Percentiles rank a stretch among this genome's conserved stretches.
phyloP scores from a whole-genome alignment of 2,797 vertebrate species.

The Ctenopoma multispine region DNA sequence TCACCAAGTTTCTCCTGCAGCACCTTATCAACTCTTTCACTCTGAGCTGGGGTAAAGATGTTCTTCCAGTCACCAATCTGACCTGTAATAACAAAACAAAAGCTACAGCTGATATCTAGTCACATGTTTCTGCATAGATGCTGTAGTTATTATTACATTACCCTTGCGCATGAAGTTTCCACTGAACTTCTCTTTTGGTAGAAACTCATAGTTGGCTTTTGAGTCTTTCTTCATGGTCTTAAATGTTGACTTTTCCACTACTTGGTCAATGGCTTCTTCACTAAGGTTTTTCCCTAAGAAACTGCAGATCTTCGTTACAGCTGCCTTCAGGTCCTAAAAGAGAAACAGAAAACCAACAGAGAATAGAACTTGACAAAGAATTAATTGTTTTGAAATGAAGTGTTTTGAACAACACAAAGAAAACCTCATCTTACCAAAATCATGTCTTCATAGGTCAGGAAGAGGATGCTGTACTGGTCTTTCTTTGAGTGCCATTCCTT shows the following conservation, averaged over 20 bases:
- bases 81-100: slow-evolving; percentile 34
- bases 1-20: slow-evolving; percentile 63
- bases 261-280: slow-evolving; percentile 35
- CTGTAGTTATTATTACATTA: slow-evolving; percentile 15
- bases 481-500: slow-evolving; percentile 58
- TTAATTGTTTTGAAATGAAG: no score
- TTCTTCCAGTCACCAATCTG: slow-evolving; percentile 78
- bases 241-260: slow-evolving; percentile 70
- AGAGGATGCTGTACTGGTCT: slow-evolving; percentile 76
- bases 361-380: background rate
- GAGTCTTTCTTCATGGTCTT: slow-evolving; percentile 72
- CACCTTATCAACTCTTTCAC: slow-evolving; percentile 66
- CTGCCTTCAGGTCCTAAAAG: slow-evolving; percentile 66
- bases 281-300: slow-evolving; percentile 69
- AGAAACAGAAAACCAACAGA: background rate
- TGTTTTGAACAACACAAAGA: background rate
- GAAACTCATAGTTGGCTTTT: slow-evolving; percentile 71
- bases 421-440: slow-evolving; percentile 52
- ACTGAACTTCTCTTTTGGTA: slow-evolving; percentile 31
- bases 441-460: slow-evolving; percentile 76
- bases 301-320: slow-evolving; percentile 64
- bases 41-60: slow-evolving; percentile 67
- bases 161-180: slow-evolving; percentile 75
- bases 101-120: no score
- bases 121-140: background rate